These are phyloP conservation scores for Mesopsocus fuscifrons DNA, from an alignment of 2,888 invertebrate species.

Conservation along the genomic window DNA sequence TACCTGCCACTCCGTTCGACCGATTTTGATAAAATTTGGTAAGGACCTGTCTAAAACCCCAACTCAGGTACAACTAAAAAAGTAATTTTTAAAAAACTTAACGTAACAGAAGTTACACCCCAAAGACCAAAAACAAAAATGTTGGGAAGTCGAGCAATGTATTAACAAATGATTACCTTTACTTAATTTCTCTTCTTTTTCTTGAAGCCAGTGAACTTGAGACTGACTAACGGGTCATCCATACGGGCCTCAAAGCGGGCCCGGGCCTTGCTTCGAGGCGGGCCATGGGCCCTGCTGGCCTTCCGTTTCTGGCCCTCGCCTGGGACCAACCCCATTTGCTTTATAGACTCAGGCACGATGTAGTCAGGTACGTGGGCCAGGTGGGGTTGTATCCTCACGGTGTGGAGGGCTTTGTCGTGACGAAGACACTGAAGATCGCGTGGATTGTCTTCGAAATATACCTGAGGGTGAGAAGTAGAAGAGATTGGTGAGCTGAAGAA, in stretches of 20 bases:
- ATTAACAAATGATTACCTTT: too few species aligned
- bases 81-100: too few species aligned
- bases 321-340: slow-evolving; percentile 33
- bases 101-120: too few species aligned
- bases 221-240: slow-evolving; percentile 44
- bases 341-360: slow-evolving; percentile 59
- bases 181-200: slow-evolving; percentile 27
- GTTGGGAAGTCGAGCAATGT: too few species aligned
- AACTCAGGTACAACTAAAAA: too few species aligned
- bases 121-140: too few species aligned
- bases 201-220: slow-evolving; percentile 37
- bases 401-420: slow-evolving; percentile 70
- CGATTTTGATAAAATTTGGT: too few species aligned
- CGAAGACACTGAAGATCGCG: slow-evolving; percentile 66
- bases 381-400: slow-evolving; percentile 65
- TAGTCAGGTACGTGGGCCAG: slow-evolving; percentile 86
- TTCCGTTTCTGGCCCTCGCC: slow-evolving; percentile 21
- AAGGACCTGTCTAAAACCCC: too few species aligned
- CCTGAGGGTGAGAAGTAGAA: slow-evolving; percentile 27
- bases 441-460: slow-evolving; percentile 85
- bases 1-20: too few species aligned
- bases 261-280: slow-evolving; percentile 20
- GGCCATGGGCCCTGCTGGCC: slow-evolving; percentile 21
- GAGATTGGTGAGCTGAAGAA: too few species aligned
- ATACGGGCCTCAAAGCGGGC: slow-evolving; percentile 39